A percentile compares a stretch with the other conserved stretches of the same genome.
phyloP scores from a whole-genome alignment of 2,797 vertebrate genomes.

The Morelia viridis region DNA sequence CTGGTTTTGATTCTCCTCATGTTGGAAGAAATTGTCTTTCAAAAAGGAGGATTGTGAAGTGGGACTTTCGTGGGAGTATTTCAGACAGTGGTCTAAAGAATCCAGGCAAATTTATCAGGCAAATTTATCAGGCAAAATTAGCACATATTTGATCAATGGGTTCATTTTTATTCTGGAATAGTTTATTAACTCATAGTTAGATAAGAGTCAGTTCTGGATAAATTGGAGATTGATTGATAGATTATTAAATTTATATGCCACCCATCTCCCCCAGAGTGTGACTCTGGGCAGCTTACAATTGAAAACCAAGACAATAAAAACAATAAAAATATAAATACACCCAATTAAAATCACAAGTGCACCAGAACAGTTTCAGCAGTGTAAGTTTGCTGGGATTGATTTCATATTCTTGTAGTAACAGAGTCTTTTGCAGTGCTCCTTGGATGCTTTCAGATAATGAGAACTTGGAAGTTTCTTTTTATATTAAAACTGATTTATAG shows the following conservation, averaged over 20 bases:
- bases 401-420: not conserved
- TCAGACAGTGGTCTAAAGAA: not conserved
- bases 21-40: not conserved
- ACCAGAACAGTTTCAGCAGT: not conserved
- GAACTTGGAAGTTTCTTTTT: not conserved
- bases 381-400: not conserved
- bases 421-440: not conserved
- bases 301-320: not conserved
- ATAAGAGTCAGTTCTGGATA: not conserved
- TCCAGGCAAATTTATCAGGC: not conserved
- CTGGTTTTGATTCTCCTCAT: not conserved
- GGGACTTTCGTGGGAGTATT: not conserved
- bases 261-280: not conserved
- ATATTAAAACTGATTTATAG: not conserved
- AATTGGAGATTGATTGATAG: not conserved
- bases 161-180: not conserved
- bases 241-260: not conserved
- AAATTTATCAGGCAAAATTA: not conserved
- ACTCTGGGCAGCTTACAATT: not conserved
- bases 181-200: not conserved
- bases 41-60: not conserved
- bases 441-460: not conserved
- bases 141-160: not conserved
- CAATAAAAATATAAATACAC: not conserved
- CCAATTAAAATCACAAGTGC: not conserved